A percentile compares a stretch with the other conserved stretches of the same genome.
Conservation (phyloP, 2,113 vertebrate species). For the Mirounga angustirostris region DNA sequence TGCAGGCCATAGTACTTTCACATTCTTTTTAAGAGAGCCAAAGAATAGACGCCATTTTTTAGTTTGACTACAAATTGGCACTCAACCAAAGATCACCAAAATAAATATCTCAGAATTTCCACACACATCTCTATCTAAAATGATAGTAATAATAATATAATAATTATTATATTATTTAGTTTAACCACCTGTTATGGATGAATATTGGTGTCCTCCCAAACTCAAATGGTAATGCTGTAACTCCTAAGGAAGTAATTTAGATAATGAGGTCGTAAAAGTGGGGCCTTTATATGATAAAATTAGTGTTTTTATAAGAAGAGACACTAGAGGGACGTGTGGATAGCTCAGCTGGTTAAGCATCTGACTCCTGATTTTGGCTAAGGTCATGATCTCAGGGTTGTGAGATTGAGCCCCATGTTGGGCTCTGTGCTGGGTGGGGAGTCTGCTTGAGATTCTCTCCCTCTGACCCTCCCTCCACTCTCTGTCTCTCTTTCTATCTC, state of each 20-base stretch:
- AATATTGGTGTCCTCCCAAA: not conserved
- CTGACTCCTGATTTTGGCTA: not conserved
- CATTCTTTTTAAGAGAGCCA: not conserved
- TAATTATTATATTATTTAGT: not conserved
- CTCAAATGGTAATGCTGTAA: not conserved
- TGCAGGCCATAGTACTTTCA: not conserved
- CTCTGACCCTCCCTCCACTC: not conserved
- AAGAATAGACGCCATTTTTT: not conserved
- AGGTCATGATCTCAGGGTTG: not conserved
- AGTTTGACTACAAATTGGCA: not conserved
- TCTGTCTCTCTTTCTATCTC: not conserved
- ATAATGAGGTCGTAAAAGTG: not conserved
- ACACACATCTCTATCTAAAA: not conserved
- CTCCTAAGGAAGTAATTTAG: not conserved
- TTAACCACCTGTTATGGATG: not conserved
- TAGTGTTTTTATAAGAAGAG: not conserved
- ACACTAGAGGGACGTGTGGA: too few relatives aligned
- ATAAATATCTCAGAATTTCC: conserved; percentile 11
- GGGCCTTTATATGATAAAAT: not conserved
- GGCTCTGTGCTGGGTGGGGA: not conserved
- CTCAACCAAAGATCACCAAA: not conserved
- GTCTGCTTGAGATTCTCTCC: not conserved
- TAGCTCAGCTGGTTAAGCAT: not conserved
- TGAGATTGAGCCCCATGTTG: not conserved
- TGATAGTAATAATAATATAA: not conserved